Base-by-base conservation (phyloP, 2,888 invertebrate genomes). In the Macrostomum cliftonense region DNA sequence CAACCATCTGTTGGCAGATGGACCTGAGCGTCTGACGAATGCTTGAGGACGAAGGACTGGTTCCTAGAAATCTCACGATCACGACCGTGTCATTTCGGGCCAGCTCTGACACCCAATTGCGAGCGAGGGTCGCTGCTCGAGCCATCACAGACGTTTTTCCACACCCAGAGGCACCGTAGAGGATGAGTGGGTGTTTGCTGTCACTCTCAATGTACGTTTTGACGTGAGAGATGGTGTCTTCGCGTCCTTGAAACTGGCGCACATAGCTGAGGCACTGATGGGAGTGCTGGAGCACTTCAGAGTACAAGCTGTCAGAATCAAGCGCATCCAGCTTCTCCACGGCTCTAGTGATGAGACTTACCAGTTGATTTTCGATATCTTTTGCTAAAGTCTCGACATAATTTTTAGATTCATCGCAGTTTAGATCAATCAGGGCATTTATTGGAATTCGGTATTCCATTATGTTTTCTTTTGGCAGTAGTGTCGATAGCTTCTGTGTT, bases 101-200 rank as follows among this genome's bases (percentile, higher is more conserved):
- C 5, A 50, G 45, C 12, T 42, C 12, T 12, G 12, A 12, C 13
- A 50, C 20, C 59, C 59, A 58, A 17, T 39, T 39, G 21, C 49
- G 47, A 9, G 53, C 43, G 2, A 53, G 50, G 43, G 51, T 52
- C 9, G 57, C 56, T 14, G 53, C 54, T 42, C 56, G 54, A 40
- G 59, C 59, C 17, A 59, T 45, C 20, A 59, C 54, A 1, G 56
- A 58, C 2, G 59, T 57, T 52, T 59, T 59, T 2, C 59, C 59
- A 37, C 56, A 52, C 9, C 58, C 58, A 12, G 56, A 57, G 37
- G 47, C 44, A 7, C 58, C 59, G 37, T 54, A 51, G 9, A 58
- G 42, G 9, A 58, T 52, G 37, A 58, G 45, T 5, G 57, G 57
- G 12, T 47, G 36, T n/a, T 28, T 9, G 7, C 45, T 20, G 2